These are phyloP conservation scores for Agraylea sexmaculata DNA, from an alignment of 1,140 invertebrate genomes.

Conservation along the genomic window DNA sequence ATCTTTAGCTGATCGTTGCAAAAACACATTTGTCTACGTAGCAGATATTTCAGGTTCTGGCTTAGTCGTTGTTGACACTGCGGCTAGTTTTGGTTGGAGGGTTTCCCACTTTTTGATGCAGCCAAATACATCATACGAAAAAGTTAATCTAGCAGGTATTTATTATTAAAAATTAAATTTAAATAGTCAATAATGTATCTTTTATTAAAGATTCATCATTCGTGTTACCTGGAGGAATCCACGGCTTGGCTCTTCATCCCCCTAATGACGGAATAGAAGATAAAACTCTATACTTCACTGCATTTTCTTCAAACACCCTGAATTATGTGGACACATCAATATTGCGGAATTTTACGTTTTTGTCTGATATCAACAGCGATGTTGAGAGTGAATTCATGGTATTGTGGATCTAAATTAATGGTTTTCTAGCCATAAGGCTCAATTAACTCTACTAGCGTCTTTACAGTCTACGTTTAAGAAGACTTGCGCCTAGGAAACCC, in stretches of 20 bases:
- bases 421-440: neutral
- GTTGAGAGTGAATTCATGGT: conserved; percentile 25
- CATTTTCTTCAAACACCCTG: conserved; percentile 44
- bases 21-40: conserved; percentile 45
- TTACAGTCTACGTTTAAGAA: too few relatives aligned
- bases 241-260: too few relatives aligned
- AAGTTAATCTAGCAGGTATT: too few relatives aligned
- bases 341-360: conserved; percentile 35
- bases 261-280: too few relatives aligned
- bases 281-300: conserved; percentile 48
- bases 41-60: conserved; percentile 57
- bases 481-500: too few relatives aligned
- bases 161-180: too few relatives aligned
- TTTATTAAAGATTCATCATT: too few relatives aligned
- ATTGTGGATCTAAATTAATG: conserved; percentile 33
- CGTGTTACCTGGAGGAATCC: too few relatives aligned
- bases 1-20: conserved; percentile 28
- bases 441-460: neutral
- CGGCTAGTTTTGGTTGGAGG: too few relatives aligned
- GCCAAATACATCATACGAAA: too few relatives aligned
- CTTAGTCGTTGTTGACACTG: conserved; percentile 58
- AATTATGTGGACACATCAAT: conserved; percentile 40
- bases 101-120: too few relatives aligned
- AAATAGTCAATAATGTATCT: too few relatives aligned
- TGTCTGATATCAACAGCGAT: conserved; percentile 26